phyloP scores from a whole-genome alignment of 2,888 invertebrate species.

The Mimas tiliae region DNA sequence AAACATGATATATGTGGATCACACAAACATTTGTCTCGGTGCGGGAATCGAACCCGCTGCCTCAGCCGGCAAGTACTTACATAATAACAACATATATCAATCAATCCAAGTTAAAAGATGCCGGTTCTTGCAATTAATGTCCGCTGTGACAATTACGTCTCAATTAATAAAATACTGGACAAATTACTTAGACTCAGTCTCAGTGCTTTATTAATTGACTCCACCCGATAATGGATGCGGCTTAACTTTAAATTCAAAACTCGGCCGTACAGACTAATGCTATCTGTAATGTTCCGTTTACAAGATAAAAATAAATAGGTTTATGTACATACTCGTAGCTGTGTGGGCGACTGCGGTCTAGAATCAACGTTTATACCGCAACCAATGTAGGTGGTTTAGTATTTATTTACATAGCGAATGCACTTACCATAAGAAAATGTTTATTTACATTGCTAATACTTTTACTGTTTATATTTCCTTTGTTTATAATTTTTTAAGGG shows the following conservation, averaged over 20 bases:
- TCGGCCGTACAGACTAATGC: slow-evolving; percentile 9
- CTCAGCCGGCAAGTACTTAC: no score
- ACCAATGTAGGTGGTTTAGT: slow-evolving; percentile 12
- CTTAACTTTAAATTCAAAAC: slow-evolving; percentile 18
- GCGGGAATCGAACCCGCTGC: no score
- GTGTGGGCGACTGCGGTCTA: slow-evolving; percentile 43
- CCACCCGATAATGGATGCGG: slow-evolving; percentile 12
- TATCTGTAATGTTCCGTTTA: slow-evolving; percentile 29
- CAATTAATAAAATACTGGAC: slow-evolving; percentile 18
- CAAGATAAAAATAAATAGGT: slow-evolving; percentile 40
- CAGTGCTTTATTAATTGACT: slow-evolving; percentile 23
- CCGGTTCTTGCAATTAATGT: slow-evolving; percentile 11
- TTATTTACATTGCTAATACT: neutral
- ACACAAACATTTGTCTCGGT: no score
- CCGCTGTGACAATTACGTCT: slow-evolving; percentile 6
- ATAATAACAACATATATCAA: no score
- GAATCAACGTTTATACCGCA: slow-evolving; percentile 24
- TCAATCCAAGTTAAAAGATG: slow-evolving; percentile 4
- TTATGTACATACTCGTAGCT: slow-evolving; percentile 43
- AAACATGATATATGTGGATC: no score
- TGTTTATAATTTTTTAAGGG: neutral
- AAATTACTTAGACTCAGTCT: slow-evolving; percentile 12
- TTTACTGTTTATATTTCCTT: neutral
- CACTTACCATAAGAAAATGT: slow-evolving; percentile 3
- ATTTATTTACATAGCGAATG: slow-evolving; percentile 22